These are phyloP conservation scores for Rhea americana DNA, from an alignment of 2,113 vertebrate genomes.

Conservation along the genomic window DNA sequence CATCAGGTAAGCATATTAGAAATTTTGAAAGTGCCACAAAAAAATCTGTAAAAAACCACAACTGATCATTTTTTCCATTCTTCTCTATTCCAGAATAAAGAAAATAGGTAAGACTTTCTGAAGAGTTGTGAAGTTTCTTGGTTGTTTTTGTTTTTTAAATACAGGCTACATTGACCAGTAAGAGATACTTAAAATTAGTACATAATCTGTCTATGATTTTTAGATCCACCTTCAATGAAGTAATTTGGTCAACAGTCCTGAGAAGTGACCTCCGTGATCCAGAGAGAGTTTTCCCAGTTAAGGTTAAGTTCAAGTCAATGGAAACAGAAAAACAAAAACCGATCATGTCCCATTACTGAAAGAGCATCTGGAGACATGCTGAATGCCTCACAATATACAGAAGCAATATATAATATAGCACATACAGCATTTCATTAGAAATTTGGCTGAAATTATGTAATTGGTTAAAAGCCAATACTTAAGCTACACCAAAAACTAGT, in stretches of 20 bases:
- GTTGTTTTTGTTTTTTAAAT: background rate
- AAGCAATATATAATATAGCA: background rate
- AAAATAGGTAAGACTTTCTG: background rate
- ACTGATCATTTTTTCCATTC: background rate
- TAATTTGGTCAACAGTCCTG: background rate
- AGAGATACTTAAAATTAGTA: background rate
- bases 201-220: background rate
- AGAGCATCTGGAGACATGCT: background rate
- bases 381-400: background rate
- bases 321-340: background rate
- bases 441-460: background rate
- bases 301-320: background rate
- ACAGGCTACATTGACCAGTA: background rate
- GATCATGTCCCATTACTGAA: background rate
- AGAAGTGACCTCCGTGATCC: background rate
- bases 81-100: background rate
- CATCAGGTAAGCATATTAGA: background rate
- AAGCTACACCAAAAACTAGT: background rate
- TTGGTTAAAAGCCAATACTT: background rate
- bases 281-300: background rate
- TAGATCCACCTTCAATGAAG: background rate
- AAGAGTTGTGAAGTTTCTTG: background rate
- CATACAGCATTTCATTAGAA: background rate
- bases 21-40: background rate
- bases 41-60: background rate